These are phyloP conservation scores for Hemicentrotus pulcherrimus DNA, from an alignment of 35 echinoderm and acorn worm genomes.

Conservation along the genomic window DNA sequence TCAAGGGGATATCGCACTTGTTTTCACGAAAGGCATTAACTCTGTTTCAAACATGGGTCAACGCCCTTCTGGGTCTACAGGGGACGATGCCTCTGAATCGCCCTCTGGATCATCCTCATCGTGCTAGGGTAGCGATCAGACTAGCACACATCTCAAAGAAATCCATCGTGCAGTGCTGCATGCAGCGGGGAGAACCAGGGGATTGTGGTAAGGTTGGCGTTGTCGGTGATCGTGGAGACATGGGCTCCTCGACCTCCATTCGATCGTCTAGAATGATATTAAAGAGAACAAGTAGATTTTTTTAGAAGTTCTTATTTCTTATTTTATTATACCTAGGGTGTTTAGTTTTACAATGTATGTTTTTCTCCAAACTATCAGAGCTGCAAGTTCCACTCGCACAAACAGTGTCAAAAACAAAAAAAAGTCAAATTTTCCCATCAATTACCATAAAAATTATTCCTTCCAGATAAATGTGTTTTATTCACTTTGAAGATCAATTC, in stretches of 20 bases:
- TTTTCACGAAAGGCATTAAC: not conserved
- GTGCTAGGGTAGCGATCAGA: slow-evolving; percentile 86
- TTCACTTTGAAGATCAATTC: too few species aligned
- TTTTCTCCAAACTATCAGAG: too few species aligned
- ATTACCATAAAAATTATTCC: too few species aligned
- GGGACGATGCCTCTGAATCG: not conserved
- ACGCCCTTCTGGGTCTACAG: too few species aligned
- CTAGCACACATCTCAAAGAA: slow-evolving; percentile 99
- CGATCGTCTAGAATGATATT: not conserved
- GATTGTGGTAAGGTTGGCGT: slow-evolving; percentile 60
- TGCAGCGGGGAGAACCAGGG: slow-evolving; percentile 55
- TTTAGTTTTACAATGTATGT: too few species aligned
- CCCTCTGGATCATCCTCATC: slow-evolving; percentile 53
- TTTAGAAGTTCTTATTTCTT: too few species aligned
- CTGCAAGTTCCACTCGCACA: too few species aligned
- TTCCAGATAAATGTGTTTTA: too few species aligned
- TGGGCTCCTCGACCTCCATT: slow-evolving; percentile 32
- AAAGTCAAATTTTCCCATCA: too few species aligned
- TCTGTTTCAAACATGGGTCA: not conserved
- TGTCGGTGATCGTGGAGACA: slow-evolving; percentile 57
- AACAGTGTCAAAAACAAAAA: too few species aligned
- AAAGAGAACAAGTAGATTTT: not conserved
- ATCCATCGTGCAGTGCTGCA: slow-evolving; percentile 90
- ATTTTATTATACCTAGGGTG: too few species aligned
- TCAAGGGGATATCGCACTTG: too few species aligned